Evolutionary conservation across 2,113 vertebrate genomes (phyloP).

Genomic region (Gobiocypris rarus): DNA sequence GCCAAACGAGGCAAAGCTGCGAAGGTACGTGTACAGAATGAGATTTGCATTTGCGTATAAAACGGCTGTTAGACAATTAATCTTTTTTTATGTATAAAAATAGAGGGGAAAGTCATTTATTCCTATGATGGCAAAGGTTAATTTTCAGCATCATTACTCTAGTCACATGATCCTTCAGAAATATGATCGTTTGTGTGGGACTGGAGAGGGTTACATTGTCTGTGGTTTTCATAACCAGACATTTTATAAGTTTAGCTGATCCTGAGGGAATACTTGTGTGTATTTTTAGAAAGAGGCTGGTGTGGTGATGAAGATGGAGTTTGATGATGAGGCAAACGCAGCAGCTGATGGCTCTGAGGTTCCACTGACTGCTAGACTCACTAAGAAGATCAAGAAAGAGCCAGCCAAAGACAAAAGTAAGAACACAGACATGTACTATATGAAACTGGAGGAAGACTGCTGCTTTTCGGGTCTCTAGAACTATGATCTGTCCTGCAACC

Average conservation of each 20-base stretch:
- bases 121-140: too few relatives aligned
- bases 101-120: too few relatives aligned
- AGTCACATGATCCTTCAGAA: too few relatives aligned
- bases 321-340: conserved; percentile 71
- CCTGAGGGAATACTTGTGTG: conserved; percentile 8
- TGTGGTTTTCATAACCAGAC: background rate
- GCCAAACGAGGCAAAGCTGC: conserved; percentile 74
- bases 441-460: background rate
- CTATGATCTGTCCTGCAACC: too few relatives aligned
- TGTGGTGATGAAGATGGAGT: conserved; percentile 78
- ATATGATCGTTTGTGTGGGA: too few relatives aligned
- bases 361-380: conserved; percentile 74
- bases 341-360: conserved; percentile 58
- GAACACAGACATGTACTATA: background rate
- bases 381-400: conserved; percentile 76
- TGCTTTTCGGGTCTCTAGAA: background rate
- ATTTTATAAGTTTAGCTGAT: background rate
- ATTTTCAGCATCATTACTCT: too few relatives aligned
- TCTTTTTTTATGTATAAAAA: too few relatives aligned
- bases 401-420: conserved; percentile 72
- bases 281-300: conserved; percentile 66
- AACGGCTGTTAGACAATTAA: too few relatives aligned
- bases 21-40: conserved; percentile 78
- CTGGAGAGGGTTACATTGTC: too few relatives aligned
- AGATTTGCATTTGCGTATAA: background rate